A percentile compares a stretch with the other conserved stretches of the same genome.
Evolutionary conservation across 1,140 invertebrate species (phyloP).

Genomic region (Leptopilina boulardi): DNA sequence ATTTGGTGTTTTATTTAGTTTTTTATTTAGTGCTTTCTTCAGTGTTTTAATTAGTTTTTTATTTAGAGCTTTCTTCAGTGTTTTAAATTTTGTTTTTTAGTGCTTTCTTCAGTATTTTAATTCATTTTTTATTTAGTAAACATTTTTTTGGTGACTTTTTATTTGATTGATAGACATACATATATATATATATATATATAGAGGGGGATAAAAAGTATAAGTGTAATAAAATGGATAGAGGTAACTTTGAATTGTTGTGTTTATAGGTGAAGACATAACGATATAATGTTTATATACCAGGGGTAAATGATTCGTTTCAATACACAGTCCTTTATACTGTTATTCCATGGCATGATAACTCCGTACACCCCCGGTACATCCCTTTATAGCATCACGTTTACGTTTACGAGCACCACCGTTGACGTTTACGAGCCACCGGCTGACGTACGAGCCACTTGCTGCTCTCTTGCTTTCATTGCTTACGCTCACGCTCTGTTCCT

Average conservation of each 20-base stretch:
- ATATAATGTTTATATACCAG: slow-evolving; percentile 56
- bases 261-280: slow-evolving; percentile 44
- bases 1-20: no score
- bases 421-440: slow-evolving; percentile 78
- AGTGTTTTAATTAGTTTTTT: no score
- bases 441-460: slow-evolving; percentile 78
- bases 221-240: not conserved
- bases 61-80: no score
- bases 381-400: slow-evolving; percentile 77
- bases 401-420: slow-evolving; percentile 76
- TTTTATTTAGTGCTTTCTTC: no score
- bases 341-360: slow-evolving; percentile 71
- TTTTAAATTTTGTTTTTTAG: no score
- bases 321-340: slow-evolving; percentile 68
- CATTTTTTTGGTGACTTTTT: no score
- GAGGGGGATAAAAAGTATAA: not conserved
- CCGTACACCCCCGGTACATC: slow-evolving; percentile 70
- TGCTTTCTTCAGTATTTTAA: no score
- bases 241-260: not conserved
- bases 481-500: slow-evolving; percentile 62
- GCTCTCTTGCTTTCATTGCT: slow-evolving; percentile 71
- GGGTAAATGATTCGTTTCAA: slow-evolving; percentile 63
- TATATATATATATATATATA: no score
- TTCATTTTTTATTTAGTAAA: no score
- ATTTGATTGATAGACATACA: no score